Base-by-base conservation (phyloP, 2,113 vertebrate genomes). In the Oxygymnocypris stewartii region DNA sequence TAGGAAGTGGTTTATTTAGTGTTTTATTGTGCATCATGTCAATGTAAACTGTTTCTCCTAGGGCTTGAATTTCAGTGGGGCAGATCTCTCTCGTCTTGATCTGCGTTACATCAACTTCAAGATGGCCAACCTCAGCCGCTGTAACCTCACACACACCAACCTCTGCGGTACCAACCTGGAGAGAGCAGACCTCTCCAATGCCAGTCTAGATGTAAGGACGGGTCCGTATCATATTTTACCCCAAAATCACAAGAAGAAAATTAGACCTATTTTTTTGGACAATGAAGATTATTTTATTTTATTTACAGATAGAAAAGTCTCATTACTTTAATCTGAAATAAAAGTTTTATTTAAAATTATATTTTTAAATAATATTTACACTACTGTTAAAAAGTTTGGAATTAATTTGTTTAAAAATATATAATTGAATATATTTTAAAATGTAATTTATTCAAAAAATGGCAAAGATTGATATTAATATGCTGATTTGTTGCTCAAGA, bases 91-190 rank as follows among this genome's bases (percentile, higher is more conserved):
- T 37, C 96, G 98, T 31, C 95, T 99, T 4, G 98, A 99, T 71
- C 94, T 99, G 85, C 96, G 98, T 31, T 99, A 99, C 90, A 99
- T 99, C 84, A 99, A 99, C 90, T 99, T 99, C 91, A 99, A 99
- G 94, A 99, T 99, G 98, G 98, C 98, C 0, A 99, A 98, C 84
- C 93, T 99, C 54, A 99, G 98, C 89, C 96, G 97, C 83, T 99
- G 97, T 92, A 99, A 99, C 92, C 95, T 99, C 37, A 95, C 96
- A 0, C 97, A 99, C 0, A 97, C 97, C 87, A 99, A 99, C 93
- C 94, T 99, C 73, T 99, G 98, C 93, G 98, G 97, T 83, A 95
- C 98, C 5, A 98, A 98, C 81, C 96, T 99, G 84, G 98, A 99
- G 87, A 94, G 98, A 77, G 97, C 98, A 0, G 98, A 99, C 92